Evolutionary conservation across 1,140 invertebrate species (phyloP), one percentile per base, ranked within the genome.

Genomic region (Halyomorpha halys): DNA sequence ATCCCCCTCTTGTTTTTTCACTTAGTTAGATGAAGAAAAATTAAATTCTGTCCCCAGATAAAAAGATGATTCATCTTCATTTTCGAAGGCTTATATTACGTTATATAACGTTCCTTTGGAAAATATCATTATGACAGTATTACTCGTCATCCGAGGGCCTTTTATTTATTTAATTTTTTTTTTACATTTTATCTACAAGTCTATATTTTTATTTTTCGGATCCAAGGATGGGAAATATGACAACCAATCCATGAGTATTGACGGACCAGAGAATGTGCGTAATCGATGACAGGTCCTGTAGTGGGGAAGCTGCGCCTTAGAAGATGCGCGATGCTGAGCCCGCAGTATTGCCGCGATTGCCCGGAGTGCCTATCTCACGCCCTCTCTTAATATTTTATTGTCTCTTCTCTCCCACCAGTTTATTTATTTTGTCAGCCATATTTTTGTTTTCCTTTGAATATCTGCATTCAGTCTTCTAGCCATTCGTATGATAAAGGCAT

Each of bases 1-100:
- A 56, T 15, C 53, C 53, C 51, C 53, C 23, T 25, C 65, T 39
- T 49, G 47, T 56, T 56, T 25, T 56, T 23, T 25, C 53, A 21
- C 19, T 23, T 56, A 56, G 18, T 56, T 56, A 56, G 53, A 23
- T 21, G 23, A 19, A 16, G 18, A 56, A 56, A 56, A 56, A 56
- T 56, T 56, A 56, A 56, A 56, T 56, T 56, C 53, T 23, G 19
- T 21, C 19, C 18, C 23, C 53, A 11, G 53, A 23, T 23, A 23
- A 56, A 56, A 56, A 23, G 53, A 19, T 25, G 18, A 19, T 25
- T 49, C 23, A 19, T 56, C 53, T 56, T 56, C 53, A 56, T 56
- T 56, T 56, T 56, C 53, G 34, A 39, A 11, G 34, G 34, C 34
- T 9, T 39, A 39, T 39, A 39, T 39, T 39, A 13, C 34, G 5